phyloP scores from a whole-genome alignment of 2,113 vertebrate species.

The Gavia stellata region DNA sequence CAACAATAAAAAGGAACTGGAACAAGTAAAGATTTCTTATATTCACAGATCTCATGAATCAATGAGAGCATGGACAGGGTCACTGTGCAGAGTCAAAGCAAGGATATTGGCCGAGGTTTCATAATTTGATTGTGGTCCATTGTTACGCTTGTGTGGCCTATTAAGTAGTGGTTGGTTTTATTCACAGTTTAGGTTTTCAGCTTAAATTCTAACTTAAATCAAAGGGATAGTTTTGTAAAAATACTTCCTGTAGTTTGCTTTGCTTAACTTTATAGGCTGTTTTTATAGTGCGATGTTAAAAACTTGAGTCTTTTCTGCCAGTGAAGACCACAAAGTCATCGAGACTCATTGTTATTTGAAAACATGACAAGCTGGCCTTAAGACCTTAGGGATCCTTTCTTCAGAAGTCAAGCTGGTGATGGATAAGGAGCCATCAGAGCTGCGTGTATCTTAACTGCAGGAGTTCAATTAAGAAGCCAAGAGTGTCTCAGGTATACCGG shows the following conservation, averaged over 20 bases:
- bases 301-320: conserved; percentile 37
- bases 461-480: conserved; percentile 65
- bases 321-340: conserved; percentile 31
- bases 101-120: not conserved
- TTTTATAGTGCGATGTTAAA: conserved; percentile 35
- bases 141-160: not conserved
- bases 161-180: not conserved
- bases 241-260: conserved; percentile 39
- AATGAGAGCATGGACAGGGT: not conserved
- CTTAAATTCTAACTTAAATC: conserved; percentile 13
- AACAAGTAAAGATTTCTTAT: conserved; percentile 1
- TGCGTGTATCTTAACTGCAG: conserved; percentile 41
- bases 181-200: conserved; percentile 15
- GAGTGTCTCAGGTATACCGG: conserved; percentile 20
- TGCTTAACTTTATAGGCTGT: conserved; percentile 38
- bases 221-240: conserved; percentile 19
- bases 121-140: not conserved
- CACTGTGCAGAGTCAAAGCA: not conserved
- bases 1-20: conserved; percentile 3
- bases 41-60: conserved; percentile 9
- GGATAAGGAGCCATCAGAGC: conserved; percentile 43
- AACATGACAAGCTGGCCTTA: conserved; percentile 42
- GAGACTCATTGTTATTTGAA: conserved; percentile 46
- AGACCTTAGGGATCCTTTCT: conserved; percentile 48
- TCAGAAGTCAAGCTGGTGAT: conserved; percentile 48